Base-by-base conservation (phyloP, 2,113 vertebrate genomes). In the Nematolebias whitei region DNA sequence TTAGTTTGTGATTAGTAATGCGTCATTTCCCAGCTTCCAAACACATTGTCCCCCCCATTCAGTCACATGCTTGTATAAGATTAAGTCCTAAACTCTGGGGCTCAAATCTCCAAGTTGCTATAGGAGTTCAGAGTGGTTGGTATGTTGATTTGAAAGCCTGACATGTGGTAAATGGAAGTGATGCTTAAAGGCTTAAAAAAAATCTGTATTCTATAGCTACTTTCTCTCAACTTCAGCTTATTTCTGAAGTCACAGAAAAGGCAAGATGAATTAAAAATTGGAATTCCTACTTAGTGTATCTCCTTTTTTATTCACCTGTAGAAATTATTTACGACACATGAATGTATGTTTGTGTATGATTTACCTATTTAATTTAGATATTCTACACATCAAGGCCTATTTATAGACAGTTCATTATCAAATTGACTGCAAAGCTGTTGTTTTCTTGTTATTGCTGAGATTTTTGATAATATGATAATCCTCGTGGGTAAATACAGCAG, bases 401-500 rank as follows among this genome's bases (percentile, higher is more conserved):
- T 41, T 58, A 52, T 11, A 2, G 16, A 38, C 38, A 51, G 56
- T 15, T 64, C 39, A 38, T 49, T 12, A 18, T 39, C 13, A 57
- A 45, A 13, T 16, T 44, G 15, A 5, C 3, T 14, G 22, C 29
- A 63, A 29, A 35, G 32, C 10, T 35, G 52, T 69, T 32, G 2
- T 12, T 54, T 20, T 45, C 38, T 45, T 43, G 13, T 71, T 78
- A 80, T 44, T 32, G 22, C 56, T 54, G 49, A 60, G 40, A 50
- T 22, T 65, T 49, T 19, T 26, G 20, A 48, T 55, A 39, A 72
- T 71, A 38, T 68, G 23, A 74, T 56, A 2, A 43, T 69, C 82
- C 69, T 52, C 71, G 40, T 68, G 82, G 82, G 82, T 84, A 88
- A 82, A 70, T 26, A 7, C 49, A 74, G n/a, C n/a, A n/a, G n/a